Percentiles rank a stretch among this genome's conserved stretches.
Conservation (phyloP, 2,113 vertebrate species). For the Gymnocephalus cernua region DNA sequence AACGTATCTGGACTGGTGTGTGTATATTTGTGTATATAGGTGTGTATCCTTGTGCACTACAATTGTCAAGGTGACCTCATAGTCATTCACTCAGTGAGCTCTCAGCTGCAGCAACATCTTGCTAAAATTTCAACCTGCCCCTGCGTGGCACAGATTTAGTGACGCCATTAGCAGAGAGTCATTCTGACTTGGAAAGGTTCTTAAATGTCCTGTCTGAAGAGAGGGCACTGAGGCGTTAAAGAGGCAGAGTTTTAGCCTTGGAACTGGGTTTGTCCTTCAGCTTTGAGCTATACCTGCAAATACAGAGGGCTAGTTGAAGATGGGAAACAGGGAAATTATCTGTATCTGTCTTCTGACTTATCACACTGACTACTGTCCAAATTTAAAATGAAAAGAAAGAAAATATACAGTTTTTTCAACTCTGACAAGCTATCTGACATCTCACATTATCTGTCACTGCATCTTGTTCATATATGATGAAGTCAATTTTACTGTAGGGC, state of each 20-base stretch:
- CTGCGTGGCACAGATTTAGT: neutral
- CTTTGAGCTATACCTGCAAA: neutral
- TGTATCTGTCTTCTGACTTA: neutral
- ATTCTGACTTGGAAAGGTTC: constrained; percentile 45
- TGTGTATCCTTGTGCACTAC: neutral
- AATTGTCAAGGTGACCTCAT: constrained; percentile 34
- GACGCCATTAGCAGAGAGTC: constrained; percentile 43
- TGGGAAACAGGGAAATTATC: neutral
- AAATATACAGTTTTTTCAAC: neutral
- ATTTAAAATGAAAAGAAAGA: neutral
- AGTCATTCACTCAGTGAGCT: neutral
- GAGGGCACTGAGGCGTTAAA: constrained; percentile 5
- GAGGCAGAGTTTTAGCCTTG: constrained; percentile 15
- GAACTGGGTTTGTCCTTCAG: constrained; percentile 13
- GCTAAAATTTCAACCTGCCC: constrained; percentile 37
- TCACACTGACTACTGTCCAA: neutral
- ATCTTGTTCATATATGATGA: neutral
- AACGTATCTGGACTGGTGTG: neutral
- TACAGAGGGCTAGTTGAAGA: neutral
- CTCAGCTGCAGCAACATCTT: neutral
- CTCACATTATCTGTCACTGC: neutral
- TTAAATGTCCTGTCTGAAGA: constrained; percentile 22
- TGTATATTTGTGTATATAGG: neutral
- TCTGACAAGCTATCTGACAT: neutral
- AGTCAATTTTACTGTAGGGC: neutral